phyloP scores from a whole-genome alignment of 2,113 vertebrate genomes.

The Corythaixoides concolor region DNA sequence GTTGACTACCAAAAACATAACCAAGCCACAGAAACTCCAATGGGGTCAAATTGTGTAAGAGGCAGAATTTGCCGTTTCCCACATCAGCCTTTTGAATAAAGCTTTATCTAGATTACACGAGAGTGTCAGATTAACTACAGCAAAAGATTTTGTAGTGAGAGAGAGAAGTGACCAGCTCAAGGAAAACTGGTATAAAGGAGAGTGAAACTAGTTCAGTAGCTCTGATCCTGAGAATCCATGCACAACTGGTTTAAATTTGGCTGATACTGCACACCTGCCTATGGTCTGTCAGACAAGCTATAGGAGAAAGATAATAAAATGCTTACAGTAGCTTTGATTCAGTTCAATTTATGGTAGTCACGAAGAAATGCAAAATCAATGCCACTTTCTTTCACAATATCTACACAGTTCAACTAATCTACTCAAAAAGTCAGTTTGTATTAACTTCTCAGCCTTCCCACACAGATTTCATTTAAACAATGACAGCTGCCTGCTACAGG shows the following conservation, averaged over 20 bases:
- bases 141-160: background rate
- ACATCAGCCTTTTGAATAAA: background rate
- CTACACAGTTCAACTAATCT: background rate
- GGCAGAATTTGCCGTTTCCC: background rate
- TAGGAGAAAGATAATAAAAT: background rate
- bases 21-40: background rate
- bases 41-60: background rate
- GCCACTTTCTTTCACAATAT: background rate
- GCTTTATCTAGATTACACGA: background rate
- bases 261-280: background rate
- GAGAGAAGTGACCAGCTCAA: background rate
- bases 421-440: background rate
- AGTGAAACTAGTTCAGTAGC: background rate
- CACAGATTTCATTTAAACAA: background rate
- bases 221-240: background rate
- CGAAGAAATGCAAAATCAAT: constrained; percentile 5
- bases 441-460: background rate
- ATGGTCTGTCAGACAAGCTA: background rate
- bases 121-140: background rate
- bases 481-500: background rate
- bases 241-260: background rate
- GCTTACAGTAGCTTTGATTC: background rate
- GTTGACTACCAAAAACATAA: background rate
- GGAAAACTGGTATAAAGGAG: background rate
- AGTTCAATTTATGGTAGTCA: background rate